phyloP scores from a whole-genome alignment of 2,797 vertebrate species.

The Melanotaenia pygmaea region DNA sequence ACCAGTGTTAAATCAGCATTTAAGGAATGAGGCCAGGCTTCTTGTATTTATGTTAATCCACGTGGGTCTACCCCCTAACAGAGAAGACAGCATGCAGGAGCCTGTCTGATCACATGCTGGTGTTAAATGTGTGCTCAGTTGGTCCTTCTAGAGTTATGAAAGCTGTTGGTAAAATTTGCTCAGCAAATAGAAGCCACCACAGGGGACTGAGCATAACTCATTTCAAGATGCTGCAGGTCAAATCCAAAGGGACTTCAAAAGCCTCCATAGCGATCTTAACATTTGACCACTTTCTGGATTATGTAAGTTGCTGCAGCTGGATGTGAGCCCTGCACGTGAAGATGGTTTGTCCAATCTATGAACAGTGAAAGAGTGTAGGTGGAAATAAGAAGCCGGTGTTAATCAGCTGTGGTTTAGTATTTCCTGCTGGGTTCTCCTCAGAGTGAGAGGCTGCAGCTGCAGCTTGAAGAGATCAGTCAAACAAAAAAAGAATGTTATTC shows the following conservation, averaged over 20 bases:
- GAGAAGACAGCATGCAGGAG: not conserved
- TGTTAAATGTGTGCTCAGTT: slow-evolving; percentile 8
- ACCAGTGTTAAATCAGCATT: not conserved
- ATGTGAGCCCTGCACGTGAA: slow-evolving; percentile 6
- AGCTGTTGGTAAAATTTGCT: slow-evolving; percentile 23
- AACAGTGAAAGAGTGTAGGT: slow-evolving; percentile 21
- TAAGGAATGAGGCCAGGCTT: not conserved
- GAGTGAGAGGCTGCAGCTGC: slow-evolving; percentile 60
- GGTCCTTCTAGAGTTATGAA: not conserved
- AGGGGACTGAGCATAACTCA: not conserved
- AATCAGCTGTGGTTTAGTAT: slow-evolving; percentile 67
- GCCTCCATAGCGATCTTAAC: not conserved
- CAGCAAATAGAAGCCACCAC: not conserved
- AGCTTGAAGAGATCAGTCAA: slow-evolving; percentile 39
- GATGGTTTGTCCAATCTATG: slow-evolving; percentile 9
- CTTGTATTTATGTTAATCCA: not conserved
- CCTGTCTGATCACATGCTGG: slow-evolving; percentile 7
- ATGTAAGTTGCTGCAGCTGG: slow-evolving; percentile 42
- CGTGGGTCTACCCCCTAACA: not conserved
- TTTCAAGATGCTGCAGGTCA: not conserved
- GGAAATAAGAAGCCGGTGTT: slow-evolving; percentile 46
- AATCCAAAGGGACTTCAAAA: slow-evolving; percentile 23
- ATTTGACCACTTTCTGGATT: slow-evolving; percentile 10
- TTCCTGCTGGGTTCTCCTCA: slow-evolving; percentile 60
- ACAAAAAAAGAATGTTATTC: not conserved